Conservation (phyloP, 2,888 invertebrate genomes). For the Seira ritae region DNA sequence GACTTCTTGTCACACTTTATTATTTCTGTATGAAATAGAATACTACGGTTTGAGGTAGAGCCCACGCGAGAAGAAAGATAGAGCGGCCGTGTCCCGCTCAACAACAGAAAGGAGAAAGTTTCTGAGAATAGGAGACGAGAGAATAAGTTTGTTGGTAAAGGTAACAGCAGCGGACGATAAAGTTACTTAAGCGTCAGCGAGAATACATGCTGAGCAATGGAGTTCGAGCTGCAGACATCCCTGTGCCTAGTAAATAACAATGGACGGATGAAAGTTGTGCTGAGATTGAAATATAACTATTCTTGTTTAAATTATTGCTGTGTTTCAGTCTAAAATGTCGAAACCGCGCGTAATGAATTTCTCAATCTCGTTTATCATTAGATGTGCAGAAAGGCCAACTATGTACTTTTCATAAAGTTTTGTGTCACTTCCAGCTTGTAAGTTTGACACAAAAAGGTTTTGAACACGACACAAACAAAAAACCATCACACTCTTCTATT, state of each 20-base stretch:
- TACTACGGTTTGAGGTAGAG: too few species aligned
- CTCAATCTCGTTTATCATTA: not conserved
- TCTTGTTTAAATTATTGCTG: slow-evolving; percentile 5
- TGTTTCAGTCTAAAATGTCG: slow-evolving; percentile 1
- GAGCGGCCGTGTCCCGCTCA: not conserved
- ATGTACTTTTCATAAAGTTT: slow-evolving; percentile 13
- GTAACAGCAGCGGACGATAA: too few species aligned
- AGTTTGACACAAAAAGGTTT: slow-evolving; percentile 6
- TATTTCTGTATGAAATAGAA: not conserved
- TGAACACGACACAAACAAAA: not conserved
- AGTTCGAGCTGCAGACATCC: not conserved
- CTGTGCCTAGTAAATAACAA: slow-evolving; percentile 4
- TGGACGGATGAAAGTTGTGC: not conserved
- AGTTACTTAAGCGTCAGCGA: too few species aligned
- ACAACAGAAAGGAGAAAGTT: not conserved
- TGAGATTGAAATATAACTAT: slow-evolving; percentile 5
- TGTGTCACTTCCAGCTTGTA: slow-evolving; percentile 13
- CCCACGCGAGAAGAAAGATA: not conserved
- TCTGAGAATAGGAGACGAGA: not conserved
- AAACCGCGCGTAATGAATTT: slow-evolving; percentile 17
- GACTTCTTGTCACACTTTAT: not conserved
- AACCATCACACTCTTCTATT: not conserved
- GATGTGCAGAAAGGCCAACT: slow-evolving; percentile 7
- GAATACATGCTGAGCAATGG: slow-evolving; percentile 16
- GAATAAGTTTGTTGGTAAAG: not conserved